phyloP scores from a whole-genome alignment of 2,113 vertebrate species.

The Dromas ardeola region DNA sequence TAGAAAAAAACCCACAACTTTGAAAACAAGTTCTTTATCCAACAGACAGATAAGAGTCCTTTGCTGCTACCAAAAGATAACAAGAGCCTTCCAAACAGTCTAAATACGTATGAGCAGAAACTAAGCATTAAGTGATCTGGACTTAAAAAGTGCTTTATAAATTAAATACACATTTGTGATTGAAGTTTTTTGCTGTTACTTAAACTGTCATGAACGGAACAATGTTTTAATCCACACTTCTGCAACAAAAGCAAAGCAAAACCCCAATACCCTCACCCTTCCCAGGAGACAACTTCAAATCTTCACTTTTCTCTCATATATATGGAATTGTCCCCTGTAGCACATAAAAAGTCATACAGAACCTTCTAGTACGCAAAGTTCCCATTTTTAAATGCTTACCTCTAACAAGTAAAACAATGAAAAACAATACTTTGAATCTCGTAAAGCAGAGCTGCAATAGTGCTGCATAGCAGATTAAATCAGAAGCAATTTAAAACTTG shows the following conservation, averaged over 20 bases:
- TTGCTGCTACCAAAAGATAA: neutral
- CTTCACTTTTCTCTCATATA: rapidly evolving
- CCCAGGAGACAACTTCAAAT: neutral
- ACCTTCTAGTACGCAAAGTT: neutral
- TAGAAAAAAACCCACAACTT: neutral
- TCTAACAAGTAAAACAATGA: neutral
- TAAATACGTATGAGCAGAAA: neutral
- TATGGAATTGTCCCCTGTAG: neutral
- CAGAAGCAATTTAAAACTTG: neutral
- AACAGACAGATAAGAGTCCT: neutral
- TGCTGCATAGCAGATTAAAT: neutral
- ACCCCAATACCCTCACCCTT: neutral
- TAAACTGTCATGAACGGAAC: neutral
- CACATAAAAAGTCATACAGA: neutral
- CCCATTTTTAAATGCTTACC: neutral
- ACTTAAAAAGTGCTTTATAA: neutral
- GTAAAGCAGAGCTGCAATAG: neutral
- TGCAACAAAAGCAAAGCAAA: neutral
- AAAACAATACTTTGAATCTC: neutral
- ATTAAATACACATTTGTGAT: neutral
- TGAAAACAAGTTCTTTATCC: neutral
- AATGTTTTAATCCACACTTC: neutral
- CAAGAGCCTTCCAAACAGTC: neutral
- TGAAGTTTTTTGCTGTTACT: neutral
- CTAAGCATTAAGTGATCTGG: neutral